Base-by-base conservation (phyloP, 2,888 invertebrate species). In the Caenorhabditis sp. region DNA sequence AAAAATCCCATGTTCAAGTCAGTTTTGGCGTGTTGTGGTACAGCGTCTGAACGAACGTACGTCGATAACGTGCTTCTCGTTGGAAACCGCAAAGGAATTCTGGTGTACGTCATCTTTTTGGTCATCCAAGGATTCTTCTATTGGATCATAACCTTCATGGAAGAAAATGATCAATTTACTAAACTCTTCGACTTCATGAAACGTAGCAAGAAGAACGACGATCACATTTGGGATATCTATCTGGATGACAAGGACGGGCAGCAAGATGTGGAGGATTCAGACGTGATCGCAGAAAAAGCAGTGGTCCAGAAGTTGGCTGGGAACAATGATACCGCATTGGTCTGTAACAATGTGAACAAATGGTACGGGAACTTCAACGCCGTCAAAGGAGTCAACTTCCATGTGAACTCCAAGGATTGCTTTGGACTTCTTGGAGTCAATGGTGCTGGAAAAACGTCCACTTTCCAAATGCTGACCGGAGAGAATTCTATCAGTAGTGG, bases 401-500 rank as follows among this genome's bases (percentile, higher is more conserved):
- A 87, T 2, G 88, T 91, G 8, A 64, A 73, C 6, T 51, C 82
- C 22, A 83, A 83, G 14, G 89, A 91, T 41, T 91, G 91, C 72
- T 91, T 90, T 69, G 91, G 91, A 14, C 80, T 91, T 54, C 77
- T 91, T n/a, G 91, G 90, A 83, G 84, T 80, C 64, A 87, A 87
- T 54, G 85, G 85, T 56, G 90, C 90, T 19, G 90, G 90, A 44
- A 90, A 90, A 64, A 90, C 91, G 10, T 87, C 91, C 0, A 90
- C 91, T 10, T 90, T 90, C 83, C 86, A 89, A 75, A 90, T 90
- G 47, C 82, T 91, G 12, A 90, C 90, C 10, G 90, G 91, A 51
- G 91, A 91, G 75, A 91, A 89, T 38, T 47, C 82, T 38, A 84
- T 90, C 16, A 76, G 87, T 19, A 85, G 79, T 24, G 90, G 90